Percentiles rank a stretch among this genome's conserved stretches.
Evolutionary conservation across 1,140 invertebrate genomes (phyloP).

Genomic region (Thaumetopoea pityocampa): DNA sequence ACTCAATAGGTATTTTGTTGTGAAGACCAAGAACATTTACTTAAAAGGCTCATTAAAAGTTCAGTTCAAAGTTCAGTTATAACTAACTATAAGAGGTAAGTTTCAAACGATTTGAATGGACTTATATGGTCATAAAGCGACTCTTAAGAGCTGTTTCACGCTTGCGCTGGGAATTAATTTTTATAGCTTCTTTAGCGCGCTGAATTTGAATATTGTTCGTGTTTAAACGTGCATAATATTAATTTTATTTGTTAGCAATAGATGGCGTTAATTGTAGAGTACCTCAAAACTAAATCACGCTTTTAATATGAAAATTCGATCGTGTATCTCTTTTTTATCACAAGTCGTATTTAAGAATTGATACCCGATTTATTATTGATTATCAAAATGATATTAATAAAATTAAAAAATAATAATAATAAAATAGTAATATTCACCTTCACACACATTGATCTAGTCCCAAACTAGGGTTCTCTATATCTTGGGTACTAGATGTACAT

Average conservation of each 20-base stretch:
- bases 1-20: constrained; percentile 11
- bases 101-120: constrained; percentile 32
- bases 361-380: too few relatives aligned
- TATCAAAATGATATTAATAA: too few relatives aligned
- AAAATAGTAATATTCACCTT: too few relatives aligned
- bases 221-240: constrained; percentile 13
- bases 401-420: too few relatives aligned
- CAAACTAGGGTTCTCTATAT: too few relatives aligned
- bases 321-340: too few relatives aligned
- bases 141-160: constrained; percentile 32
- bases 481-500: too few relatives aligned
- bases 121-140: constrained; percentile 30
- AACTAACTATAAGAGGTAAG: constrained; percentile 11
- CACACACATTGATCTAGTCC: too few relatives aligned
- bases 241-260: constrained; percentile 3
- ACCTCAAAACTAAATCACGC: background rate
- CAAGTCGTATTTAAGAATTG: too few relatives aligned
- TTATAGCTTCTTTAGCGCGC: constrained; percentile 34
- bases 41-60: constrained; percentile 18
- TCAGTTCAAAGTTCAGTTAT: constrained; percentile 2
- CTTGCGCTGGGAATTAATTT: constrained; percentile 29
- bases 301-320: too few relatives aligned
- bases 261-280: background rate
- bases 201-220: constrained; percentile 34
- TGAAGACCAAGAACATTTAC: constrained; percentile 12